phyloP scores from a whole-genome alignment of 2,113 vertebrate genomes.

The Motacilla tschutschensis region DNA sequence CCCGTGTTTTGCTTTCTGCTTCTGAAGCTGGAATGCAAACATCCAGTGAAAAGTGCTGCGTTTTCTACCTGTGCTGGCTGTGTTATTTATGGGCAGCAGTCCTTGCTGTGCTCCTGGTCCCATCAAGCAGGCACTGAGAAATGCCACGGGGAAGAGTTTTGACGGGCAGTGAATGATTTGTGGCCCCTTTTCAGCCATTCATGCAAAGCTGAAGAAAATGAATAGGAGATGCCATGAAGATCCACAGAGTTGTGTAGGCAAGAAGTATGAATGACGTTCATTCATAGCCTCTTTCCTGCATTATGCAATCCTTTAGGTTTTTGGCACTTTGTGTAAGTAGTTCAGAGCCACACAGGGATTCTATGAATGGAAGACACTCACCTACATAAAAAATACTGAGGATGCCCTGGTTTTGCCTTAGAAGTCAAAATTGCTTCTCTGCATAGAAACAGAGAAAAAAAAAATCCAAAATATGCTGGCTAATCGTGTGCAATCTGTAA shows the following conservation, averaged over 20 bases:
- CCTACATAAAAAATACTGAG: background rate
- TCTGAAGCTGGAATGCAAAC: background rate
- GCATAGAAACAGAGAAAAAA: background rate
- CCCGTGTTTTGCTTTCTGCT: background rate
- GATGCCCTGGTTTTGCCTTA: background rate
- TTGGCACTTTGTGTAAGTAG: background rate
- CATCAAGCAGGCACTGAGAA: background rate
- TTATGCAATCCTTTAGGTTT: background rate
- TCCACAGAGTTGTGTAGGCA: background rate
- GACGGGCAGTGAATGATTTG: background rate
- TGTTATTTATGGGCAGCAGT: background rate
- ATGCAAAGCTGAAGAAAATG: background rate
- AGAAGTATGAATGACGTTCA: background rate
- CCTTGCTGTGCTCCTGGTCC: background rate
- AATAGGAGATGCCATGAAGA: background rate
- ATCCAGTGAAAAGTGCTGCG: accelerated
- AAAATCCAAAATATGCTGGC: background rate
- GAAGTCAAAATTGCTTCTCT: background rate
- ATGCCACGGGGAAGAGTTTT: background rate
- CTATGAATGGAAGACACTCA: background rate
- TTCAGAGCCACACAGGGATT: background rate
- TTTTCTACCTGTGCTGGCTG: background rate
- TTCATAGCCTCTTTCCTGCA: background rate
- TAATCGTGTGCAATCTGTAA: conserved; percentile 24
- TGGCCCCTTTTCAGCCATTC: background rate